Evolutionary conservation across 2,888 invertebrate genomes (phyloP).

Genomic region (Pristionchus entomophagus): DNA sequence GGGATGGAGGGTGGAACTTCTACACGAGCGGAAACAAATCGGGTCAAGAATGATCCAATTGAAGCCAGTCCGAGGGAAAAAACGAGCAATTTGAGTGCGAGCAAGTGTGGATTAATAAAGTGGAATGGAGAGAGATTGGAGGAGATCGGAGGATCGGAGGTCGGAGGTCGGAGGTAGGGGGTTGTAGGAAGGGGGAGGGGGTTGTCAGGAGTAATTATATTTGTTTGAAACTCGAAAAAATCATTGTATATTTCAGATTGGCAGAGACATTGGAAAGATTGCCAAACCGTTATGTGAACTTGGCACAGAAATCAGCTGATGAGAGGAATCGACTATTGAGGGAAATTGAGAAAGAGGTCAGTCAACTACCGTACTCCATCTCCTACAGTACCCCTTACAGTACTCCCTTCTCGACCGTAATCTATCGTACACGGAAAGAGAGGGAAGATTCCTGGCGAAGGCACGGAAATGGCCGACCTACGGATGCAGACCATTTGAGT

Average conservation of each 20-base stretch:
- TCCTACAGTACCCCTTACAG: background rate
- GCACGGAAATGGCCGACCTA: constrained; percentile 11
- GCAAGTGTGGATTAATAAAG: constrained; percentile 40
- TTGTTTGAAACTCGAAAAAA: background rate
- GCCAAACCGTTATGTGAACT: background rate
- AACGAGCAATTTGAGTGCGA: constrained; percentile 25
- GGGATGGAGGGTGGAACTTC: background rate
- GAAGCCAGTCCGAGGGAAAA: background rate
- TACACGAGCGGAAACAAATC: background rate
- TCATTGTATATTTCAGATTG: background rate
- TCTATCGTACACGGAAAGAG: background rate
- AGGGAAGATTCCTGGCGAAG: background rate
- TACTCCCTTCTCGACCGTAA: background rate
- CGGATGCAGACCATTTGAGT: constrained; percentile 28
- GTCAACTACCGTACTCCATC: background rate
- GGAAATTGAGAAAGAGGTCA: background rate
- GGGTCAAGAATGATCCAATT: background rate
- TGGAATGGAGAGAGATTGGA: constrained; percentile 35
- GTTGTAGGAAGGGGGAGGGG: background rate
- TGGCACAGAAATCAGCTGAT: background rate
- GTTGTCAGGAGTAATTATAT: background rate
- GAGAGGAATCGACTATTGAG: background rate
- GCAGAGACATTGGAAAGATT: background rate
- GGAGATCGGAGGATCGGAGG: background rate
- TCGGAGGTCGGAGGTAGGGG: background rate